Evolutionary conservation across 1,140 invertebrate genomes (phyloP), one percentile per base, ranked within the genome.

Genomic region (Holcopasites calliopsidis): DNA sequence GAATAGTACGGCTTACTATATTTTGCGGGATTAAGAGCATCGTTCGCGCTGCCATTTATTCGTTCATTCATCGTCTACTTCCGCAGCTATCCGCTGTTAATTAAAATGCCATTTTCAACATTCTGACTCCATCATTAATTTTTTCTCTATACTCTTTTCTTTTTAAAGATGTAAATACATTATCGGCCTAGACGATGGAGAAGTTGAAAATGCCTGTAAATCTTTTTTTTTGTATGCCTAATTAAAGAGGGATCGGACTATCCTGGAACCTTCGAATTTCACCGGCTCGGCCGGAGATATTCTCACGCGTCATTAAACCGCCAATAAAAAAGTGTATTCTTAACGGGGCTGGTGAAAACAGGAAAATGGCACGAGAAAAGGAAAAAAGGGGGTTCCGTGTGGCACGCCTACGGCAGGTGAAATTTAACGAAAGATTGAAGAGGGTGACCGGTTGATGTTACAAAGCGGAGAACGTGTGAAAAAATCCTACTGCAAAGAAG

Each of bases 381-480:
- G 57, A 62, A 61, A 42, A 38, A 42, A 40, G 40, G 57, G 47
- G 28, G 54, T 38, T 38, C 28, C 72, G 23, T 10, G 31, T 21
- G 55, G 31, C 58, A 38, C 47, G 33, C 47, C 57, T 69, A 50
- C 50, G 74, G 50, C 40, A 64, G 47, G 40, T 77, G 65, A 82
- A 78, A 82, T 74, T 76, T 78, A 70, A 82, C 69, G 75, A 54
- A 71, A 72, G 68, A 76, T 76, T 62, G 68, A 78, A 73, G 49
- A 70, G 66, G 61, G 49, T 81, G 79, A 82, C 75, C 55, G 69
- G 79, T 61, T 82, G 16, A 55, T 58, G 21, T 73, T 80, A 80
- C 77, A 80, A 83, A 83, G 81, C 55, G 68, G 54, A 71, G 21
- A 76, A 69, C 47, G 68, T 65, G 73, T 55, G 64, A 69, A 71